Evolutionary conservation across 2,888 invertebrate species (phyloP), one percentile per base, ranked within the genome.

Genomic region (Eupithecia abbreviata): DNA sequence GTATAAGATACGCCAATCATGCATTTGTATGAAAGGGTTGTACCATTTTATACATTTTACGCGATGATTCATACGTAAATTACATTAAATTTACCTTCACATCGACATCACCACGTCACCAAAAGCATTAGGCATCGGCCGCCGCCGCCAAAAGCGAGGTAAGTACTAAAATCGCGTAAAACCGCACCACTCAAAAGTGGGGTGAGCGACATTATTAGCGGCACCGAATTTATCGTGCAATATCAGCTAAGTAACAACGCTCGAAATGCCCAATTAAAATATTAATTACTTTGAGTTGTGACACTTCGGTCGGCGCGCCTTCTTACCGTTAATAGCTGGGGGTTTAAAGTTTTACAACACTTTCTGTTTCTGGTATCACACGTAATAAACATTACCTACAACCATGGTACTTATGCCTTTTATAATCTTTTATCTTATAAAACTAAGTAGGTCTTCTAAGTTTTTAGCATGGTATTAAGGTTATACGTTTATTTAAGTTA

Each of bases 221-320:
- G 83, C 89, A 85, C 88, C 85, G 90, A 92, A 93, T 93, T 93
- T 93, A 93, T 93, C 91, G 92, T 88, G 92, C 92, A 90, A 92
- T 92, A 93, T 93, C 92, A 92, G 91, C 91, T 88, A 87, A 90
- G 92, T 92, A 91, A 92, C 92, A 92, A 91, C 92, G 93, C 92
- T 90, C 90, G 89, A 92, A 93, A 93, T 92, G 92, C 92, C 93
- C 93, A 94, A 94, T 95, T 94, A 94, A 95, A 94, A 94, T 94
- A 93, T 93, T 95, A 95, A 95, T 94, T 95, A 93, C 93, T 90
- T 88, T 90, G 90, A 91, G 92, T 91, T 92, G 91, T 90, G 91
- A 91, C 91, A 91, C 90, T 91, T 90, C 84, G 87, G 89, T 87
- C 87, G 86, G 84, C 82, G 86, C 85, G 82, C 87, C 84, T 86